phyloP scores from a whole-genome alignment of 2,797 vertebrate species.

The Spinibarbus caldwelli region DNA sequence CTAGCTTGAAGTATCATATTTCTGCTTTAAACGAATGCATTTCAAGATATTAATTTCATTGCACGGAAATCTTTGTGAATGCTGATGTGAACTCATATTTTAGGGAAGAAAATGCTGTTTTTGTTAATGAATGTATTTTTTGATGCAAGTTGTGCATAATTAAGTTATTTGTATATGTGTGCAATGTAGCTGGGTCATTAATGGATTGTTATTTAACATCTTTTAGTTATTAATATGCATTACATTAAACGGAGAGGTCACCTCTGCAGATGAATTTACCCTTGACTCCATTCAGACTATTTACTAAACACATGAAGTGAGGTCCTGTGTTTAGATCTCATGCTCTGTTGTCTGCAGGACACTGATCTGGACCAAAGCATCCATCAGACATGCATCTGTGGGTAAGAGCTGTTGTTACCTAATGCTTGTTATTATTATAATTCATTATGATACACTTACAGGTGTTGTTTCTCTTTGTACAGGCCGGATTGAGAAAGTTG shows the following conservation, averaged over 20 bases:
- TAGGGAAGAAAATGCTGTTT: background rate
- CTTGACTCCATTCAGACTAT: constrained; percentile 6
- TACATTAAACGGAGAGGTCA: background rate
- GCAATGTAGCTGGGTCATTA: background rate
- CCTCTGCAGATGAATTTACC: constrained; percentile 8
- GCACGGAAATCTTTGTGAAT: background rate
- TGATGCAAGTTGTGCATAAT: background rate
- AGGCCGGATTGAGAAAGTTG: constrained; percentile 89
- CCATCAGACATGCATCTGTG: constrained; percentile 38
- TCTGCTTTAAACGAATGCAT: background rate
- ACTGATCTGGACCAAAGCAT: constrained; percentile 57
- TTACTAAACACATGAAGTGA: background rate
- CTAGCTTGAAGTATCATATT: background rate
- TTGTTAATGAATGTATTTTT: background rate
- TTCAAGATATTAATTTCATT: background rate
- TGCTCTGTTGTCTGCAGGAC: constrained; percentile 72
- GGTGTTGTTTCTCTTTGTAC: constrained; percentile 19
- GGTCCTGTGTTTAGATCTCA: background rate
- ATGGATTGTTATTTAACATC: background rate
- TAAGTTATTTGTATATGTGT: background rate
- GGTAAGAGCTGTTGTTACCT: constrained; percentile 37
- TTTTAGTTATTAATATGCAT: background rate
- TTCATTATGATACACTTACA: background rate
- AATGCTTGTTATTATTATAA: background rate
- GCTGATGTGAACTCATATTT: background rate